Conservation (phyloP, 1,140 invertebrate genomes). For the Maconellicoccus hirsutus region DNA sequence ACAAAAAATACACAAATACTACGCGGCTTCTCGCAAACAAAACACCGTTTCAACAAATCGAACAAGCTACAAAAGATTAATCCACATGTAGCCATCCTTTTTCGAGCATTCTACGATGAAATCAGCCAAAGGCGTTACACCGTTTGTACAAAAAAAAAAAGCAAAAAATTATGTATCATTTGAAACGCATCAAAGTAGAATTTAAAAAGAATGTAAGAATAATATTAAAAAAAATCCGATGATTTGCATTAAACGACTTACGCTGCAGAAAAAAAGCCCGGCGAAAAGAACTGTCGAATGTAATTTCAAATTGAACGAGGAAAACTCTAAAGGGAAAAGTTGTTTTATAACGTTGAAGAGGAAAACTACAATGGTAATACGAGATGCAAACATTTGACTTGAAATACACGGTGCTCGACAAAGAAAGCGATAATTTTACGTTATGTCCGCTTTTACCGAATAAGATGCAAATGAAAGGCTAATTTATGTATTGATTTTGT, state of each 20-base stretch:
- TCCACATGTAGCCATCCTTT: too few species aligned
- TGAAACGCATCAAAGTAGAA: not conserved
- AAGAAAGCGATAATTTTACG: conserved; percentile 1
- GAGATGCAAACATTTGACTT: not conserved
- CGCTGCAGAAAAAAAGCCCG: not conserved
- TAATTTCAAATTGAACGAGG: not conserved
- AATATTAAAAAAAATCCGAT: not conserved
- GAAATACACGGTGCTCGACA: not conserved
- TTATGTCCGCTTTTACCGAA: too few species aligned
- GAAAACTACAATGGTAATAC: not conserved
- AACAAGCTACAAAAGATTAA: too few species aligned
- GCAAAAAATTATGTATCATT: not conserved
- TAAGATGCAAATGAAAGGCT: too few species aligned
- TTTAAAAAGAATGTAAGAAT: not conserved
- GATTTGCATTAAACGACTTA: not conserved
- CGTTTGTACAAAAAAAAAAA: too few species aligned
- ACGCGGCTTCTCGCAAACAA: too few species aligned
- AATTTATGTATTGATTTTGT: too few species aligned
- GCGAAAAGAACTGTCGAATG: not conserved
- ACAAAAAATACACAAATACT: too few species aligned
- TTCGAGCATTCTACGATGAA: not conserved
- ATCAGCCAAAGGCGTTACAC: not conserved
- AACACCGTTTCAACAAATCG: too few species aligned
- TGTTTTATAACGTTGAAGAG: not conserved
- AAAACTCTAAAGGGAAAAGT: not conserved